A percentile compares a stretch with the other conserved stretches of the same genome.
phyloP scores from a whole-genome alignment of 1,140 invertebrate genomes.

The Drosophila repleta region DNA sequence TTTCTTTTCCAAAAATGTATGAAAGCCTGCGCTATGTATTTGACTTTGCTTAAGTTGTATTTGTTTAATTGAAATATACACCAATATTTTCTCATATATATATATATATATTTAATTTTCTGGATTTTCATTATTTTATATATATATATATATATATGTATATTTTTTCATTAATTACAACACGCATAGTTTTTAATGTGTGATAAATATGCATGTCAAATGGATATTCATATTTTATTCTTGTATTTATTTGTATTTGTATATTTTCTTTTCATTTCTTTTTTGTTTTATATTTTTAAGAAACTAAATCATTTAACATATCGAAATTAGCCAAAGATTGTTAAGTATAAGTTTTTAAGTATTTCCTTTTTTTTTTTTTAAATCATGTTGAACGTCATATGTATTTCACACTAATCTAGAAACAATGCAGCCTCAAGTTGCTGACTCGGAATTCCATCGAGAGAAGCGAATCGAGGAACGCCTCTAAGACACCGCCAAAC shows the following conservation, averaged over 20 bases:
- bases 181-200: slow-evolving; percentile 40
- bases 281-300: slow-evolving; percentile 69
- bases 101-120: slow-evolving; percentile 35
- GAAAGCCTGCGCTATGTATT: slow-evolving; percentile 70
- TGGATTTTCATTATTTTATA: slow-evolving; percentile 10
- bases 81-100: slow-evolving; percentile 20
- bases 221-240: slow-evolving; percentile 9
- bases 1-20: slow-evolving; percentile 75
- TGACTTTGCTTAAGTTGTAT: slow-evolving; percentile 26
- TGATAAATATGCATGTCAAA: slow-evolving; percentile 20
- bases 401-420: slow-evolving; percentile 41
- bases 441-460: slow-evolving; percentile 5
- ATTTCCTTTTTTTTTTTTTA: slow-evolving; percentile 6
- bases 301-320: slow-evolving; percentile 37
- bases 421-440: slow-evolving; percentile 14
- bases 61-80: slow-evolving; percentile 54
- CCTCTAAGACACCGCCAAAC: not conserved
- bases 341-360: slow-evolving; percentile 6
- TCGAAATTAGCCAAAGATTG: slow-evolving; percentile 13
- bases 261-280: slow-evolving; percentile 76
- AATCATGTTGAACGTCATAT: slow-evolving; percentile 59
- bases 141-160: not conserved
- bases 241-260: slow-evolving; percentile 79
- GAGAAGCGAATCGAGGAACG: not conserved
- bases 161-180: slow-evolving; percentile 12